Base-by-base conservation (phyloP, 35 echinoderm and acorn worm genomes). In the Ophiothrix spiculata region DNA sequence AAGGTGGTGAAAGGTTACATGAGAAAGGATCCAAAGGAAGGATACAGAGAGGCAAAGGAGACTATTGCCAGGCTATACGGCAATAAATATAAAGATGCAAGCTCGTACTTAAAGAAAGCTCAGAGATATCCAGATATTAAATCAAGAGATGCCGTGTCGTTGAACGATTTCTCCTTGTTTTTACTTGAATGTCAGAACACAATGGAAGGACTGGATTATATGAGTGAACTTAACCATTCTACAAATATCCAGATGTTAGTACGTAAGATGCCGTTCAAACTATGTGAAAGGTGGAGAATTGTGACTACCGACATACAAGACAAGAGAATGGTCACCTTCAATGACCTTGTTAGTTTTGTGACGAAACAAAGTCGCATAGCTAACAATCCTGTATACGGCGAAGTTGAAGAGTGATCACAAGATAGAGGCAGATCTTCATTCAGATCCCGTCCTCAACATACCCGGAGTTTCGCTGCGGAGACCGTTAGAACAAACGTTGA, bases 91-190 rank as follows among this genome's bases (percentile, higher is more conserved):
- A 82, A 82, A 31, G 31, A 54, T 25, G 21, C 80, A 1, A 42
- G 56, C 33, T 39, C 80, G 1, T 82, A 54, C 23, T 54, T 82
- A 42, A 31, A 54, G 31, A 82, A 39, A 38, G 80, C 40, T 31
- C 4, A 82, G 11, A 1, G 1, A 82, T 33, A 33, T 33, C 0
- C 39, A 19, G 80, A 49, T n/a, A n/a, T n/a, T n/a, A 29, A 82
- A 33, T 32, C 80, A 31, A 42, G 56, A 54, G 80, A 82, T 36
- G 28, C 38, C 6, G 6, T 14, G 1, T 39, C 80, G 0, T 56
- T 82, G 28, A 82, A 56, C 29, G 56, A n/a, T n/a, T 14, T 82
- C 31, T 82, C 80, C 4, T 33, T 82, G 80, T 82, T 82, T 32
- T 31, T 82, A 4, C 32, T 49, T 0, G 80, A 82, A 36, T 82